Evolutionary conservation across 2,797 vertebrate species (phyloP).

Genomic region (Trichosurus vulpecula): DNA sequence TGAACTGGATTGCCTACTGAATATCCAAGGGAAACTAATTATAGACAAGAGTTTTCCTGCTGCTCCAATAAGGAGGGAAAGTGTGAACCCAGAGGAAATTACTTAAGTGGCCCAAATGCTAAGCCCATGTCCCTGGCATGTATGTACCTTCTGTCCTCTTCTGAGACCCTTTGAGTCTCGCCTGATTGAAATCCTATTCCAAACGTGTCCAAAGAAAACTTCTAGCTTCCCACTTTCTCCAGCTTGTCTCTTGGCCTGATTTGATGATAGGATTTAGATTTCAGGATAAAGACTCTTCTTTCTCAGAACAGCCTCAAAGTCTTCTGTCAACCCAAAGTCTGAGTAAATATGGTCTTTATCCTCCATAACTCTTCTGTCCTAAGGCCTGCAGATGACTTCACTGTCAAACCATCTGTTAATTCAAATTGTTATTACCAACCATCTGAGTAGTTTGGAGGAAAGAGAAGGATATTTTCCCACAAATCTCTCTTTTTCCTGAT

Average conservation of each 20-base stretch:
- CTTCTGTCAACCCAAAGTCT: neutral
- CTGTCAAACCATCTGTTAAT: constrained; percentile 65
- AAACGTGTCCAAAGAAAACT: neutral
- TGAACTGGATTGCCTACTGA: neutral
- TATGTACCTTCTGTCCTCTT: neutral
- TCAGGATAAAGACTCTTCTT: neutral
- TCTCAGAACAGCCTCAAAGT: constrained; percentile 4
- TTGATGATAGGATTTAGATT: neutral
- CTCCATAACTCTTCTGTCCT: constrained; percentile 42
- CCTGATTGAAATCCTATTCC: neutral
- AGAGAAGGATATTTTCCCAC: constrained; percentile 47
- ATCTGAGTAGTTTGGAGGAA: constrained; percentile 36
- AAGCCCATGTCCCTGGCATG: neutral
- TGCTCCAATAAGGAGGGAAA: neutral
- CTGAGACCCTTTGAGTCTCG: neutral
- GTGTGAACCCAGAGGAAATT: neutral
- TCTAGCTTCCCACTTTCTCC: neutral
- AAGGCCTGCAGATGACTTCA: constrained; percentile 34
- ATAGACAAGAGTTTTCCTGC: neutral
- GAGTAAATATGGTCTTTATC: constrained; percentile 38
- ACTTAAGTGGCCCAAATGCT: neutral
- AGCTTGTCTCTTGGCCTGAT: neutral
- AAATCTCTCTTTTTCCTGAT: constrained; percentile 51
- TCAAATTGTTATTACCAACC: constrained; percentile 38
- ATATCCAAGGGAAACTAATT: neutral